Evolutionary conservation across 2,797 vertebrate species (phyloP).

Genomic region (Xenops minutus): DNA sequence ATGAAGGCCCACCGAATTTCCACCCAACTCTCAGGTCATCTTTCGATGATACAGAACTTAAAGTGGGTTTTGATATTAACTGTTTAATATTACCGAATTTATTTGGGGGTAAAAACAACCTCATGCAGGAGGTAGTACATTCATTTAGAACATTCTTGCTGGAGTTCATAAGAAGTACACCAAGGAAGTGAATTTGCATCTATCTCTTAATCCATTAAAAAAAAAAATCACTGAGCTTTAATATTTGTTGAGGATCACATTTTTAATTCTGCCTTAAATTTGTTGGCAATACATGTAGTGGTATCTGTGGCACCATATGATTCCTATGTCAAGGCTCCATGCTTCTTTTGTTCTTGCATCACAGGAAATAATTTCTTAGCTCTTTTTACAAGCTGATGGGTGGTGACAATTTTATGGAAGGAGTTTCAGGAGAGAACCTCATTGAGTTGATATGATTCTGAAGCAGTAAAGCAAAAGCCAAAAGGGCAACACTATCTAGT

Average conservation of each 20-base stretch:
- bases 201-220: background rate
- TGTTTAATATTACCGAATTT: background rate
- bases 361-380: background rate
- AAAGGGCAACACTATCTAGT: background rate
- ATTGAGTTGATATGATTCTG: background rate
- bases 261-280: background rate
- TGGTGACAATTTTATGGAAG: background rate
- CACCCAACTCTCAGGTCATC: background rate
- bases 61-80: background rate
- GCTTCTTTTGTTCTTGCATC: background rate
- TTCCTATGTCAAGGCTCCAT: background rate
- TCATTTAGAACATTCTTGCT: background rate
- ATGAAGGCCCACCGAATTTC: background rate
- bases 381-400: background rate
- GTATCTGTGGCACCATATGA: background rate
- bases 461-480: background rate
- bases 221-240: background rate
- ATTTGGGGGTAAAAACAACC: rapidly evolving
- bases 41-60: background rate
- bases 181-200: background rate
- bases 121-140: background rate
- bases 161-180: background rate
- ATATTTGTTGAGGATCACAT: background rate
- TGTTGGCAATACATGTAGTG: background rate
- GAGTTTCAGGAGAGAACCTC: background rate